A percentile compares a stretch with the other conserved stretches of the same genome.
phyloP scores from a whole-genome alignment of 2,113 vertebrate species.

The Bungarus multicinctus region DNA sequence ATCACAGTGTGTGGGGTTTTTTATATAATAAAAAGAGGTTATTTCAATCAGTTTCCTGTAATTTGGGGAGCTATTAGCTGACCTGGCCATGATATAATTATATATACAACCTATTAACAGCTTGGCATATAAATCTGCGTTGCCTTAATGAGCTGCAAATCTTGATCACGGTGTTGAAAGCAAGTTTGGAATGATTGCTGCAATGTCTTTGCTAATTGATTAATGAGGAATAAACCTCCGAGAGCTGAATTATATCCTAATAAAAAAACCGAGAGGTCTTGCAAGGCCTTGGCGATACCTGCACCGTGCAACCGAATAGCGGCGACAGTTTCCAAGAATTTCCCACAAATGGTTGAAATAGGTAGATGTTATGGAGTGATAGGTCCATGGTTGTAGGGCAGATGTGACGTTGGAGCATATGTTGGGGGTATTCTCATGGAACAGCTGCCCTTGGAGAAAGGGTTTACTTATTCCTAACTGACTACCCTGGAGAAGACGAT shows the following conservation, averaged over 20 bases:
- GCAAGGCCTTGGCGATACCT: not conserved
- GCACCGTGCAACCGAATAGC: not conserved
- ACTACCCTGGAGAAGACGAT: not conserved
- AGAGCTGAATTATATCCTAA: constrained; percentile 9
- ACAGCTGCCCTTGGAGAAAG: not conserved
- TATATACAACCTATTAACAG: constrained; percentile 26
- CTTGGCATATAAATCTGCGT: not conserved
- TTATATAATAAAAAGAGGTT: not conserved
- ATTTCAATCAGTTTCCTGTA: constrained; percentile 37
- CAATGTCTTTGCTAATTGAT: constrained; percentile 31
- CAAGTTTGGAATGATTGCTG: constrained; percentile 23
- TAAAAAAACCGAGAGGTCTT: constrained; percentile 35
- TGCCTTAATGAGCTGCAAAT: not conserved
- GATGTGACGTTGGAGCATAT: not conserved
- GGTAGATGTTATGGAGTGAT: not conserved
- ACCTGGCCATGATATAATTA: constrained; percentile 38
- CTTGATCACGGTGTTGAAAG: not conserved
- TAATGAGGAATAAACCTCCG: constrained; percentile 17
- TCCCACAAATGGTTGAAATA: not conserved
- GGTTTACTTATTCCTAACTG: not conserved
- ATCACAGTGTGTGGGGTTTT: not conserved
- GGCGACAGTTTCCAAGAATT: not conserved
- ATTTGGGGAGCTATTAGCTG: constrained; percentile 25
- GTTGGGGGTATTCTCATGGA: not conserved
- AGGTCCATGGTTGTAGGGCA: not conserved